Base-by-base conservation (phyloP, 2,797 vertebrate genomes). In the Anguilla pacifica region DNA sequence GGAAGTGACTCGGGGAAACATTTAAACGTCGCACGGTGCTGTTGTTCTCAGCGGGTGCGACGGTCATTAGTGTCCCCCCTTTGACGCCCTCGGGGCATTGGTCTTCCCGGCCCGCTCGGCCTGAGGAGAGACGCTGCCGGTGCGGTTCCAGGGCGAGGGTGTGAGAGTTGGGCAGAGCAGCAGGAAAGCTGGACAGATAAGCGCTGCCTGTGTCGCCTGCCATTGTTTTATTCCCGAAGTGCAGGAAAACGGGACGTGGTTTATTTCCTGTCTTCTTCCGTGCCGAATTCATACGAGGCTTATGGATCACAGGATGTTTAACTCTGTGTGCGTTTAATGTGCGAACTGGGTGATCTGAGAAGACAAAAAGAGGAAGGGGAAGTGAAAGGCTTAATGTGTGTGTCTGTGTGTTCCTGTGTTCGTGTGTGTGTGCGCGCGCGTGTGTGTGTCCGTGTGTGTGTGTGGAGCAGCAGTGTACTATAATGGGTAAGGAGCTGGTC, bases 141-240 rank as follows among this genome's bases (percentile, higher is more conserved):
- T 15, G 7, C 31, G 2, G 70, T 90, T 87, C 91, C 91, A 0
- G 89, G 83, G 89, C 86, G 91, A 88, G 91, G 90, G 91, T 86
- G 88, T 91, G 19, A 19, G 77, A 11, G 91, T 87, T 51, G 89
- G 90, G 91, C 92, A 92, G 91, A 57, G 74, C 22, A 86, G 88
- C 6, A 83, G 89, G 22, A 90, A 87, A 93, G 94, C 91, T 92
- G 94, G 94, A 93, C 87, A n/a, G 85, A 25, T 49, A 90, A 90
- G 92, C 91, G 91, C 91, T 91, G 89, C 86, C 91, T 83, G 87
- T 90, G 89, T 88, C 86, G 13, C 72, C 87, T 39, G 87, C 13
- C 55, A 55, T 46, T 64, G 84, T 64, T n/a, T 74, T 49, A 10
- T 77, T 79, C 87, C 28, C 85, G n/a, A 57, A 10, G 15, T 19